Conservation (phyloP, 2,888 invertebrate genomes). For the Punctoribates punctum region DNA sequence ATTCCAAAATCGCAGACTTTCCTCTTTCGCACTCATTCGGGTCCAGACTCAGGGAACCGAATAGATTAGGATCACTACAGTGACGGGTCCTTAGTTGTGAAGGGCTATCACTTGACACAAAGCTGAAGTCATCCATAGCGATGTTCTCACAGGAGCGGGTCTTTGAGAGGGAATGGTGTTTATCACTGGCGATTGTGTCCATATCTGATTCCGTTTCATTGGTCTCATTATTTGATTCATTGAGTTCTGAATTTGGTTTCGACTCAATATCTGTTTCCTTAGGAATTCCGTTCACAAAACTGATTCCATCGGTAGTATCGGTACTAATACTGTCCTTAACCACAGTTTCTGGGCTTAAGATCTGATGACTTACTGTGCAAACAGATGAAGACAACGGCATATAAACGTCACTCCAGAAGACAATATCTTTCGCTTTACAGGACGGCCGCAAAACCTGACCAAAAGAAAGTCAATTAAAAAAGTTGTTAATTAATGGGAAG, state of each 20-base stretch:
- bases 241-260: not conserved
- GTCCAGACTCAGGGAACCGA: not conserved
- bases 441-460: constrained; percentile 80
- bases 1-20: not conserved
- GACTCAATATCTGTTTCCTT: not conserved
- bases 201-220: constrained; percentile 26
- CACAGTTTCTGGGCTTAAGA: not conserved
- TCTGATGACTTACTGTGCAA: not conserved
- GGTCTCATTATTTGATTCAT: constrained; percentile 12
- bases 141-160: constrained; percentile 11
- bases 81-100: not conserved
- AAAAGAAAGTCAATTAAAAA: constrained; percentile 34
- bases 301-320: not conserved
- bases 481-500: constrained; percentile 19
- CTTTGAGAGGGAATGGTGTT: constrained; percentile 25
- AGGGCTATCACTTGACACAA: not conserved
- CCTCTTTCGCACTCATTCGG: not conserved
- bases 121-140: not conserved
- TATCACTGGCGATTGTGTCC: constrained; percentile 17
- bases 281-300: not conserved
- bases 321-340: not conserved
- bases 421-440: constrained; percentile 74
- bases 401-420: constrained; percentile 81
- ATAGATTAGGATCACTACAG: constrained; percentile 20
- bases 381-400: constrained; percentile 31